phyloP scores from a whole-genome alignment of 1,140 invertebrate species.

The Drosophila murphyi region DNA sequence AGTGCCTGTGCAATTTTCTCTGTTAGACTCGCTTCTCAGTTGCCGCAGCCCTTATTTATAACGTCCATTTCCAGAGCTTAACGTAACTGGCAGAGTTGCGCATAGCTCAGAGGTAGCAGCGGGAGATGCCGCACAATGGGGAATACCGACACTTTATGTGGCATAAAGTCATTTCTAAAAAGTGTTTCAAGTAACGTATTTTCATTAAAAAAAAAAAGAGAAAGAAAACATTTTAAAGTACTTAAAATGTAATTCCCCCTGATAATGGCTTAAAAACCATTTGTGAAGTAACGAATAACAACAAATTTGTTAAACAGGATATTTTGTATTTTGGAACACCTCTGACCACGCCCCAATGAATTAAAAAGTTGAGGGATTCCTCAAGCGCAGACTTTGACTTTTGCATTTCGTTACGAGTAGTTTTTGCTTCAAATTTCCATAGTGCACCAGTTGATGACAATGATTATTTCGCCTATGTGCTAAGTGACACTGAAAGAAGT shows the following conservation, averaged over 20 bases:
- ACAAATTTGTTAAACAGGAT: too few species aligned
- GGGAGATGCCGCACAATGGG: slow-evolving; percentile 3
- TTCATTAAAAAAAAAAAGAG: not conserved
- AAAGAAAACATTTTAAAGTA: not conserved
- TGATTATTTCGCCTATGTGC: slow-evolving; percentile 4
- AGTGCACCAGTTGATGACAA: not conserved
- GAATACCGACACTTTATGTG: not conserved
- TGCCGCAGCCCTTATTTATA: slow-evolving; percentile 60
- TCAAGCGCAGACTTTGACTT: too few species aligned
- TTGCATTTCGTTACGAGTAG: not conserved
- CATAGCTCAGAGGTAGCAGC: slow-evolving; percentile 53
- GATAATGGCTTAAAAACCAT: too few species aligned
- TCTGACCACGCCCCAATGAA: not conserved
- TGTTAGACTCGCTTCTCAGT: not conserved
- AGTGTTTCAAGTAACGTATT: too few species aligned
- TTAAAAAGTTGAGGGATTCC: not conserved
- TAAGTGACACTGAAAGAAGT: slow-evolving; percentile 49
- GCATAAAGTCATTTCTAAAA: not conserved
- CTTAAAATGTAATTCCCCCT: too few species aligned
- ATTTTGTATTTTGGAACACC: too few species aligned
- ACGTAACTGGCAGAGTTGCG: slow-evolving; percentile 61
- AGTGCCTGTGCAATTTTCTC: not conserved
- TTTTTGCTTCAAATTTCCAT: not conserved
- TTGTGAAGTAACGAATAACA: too few species aligned
- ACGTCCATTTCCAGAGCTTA: slow-evolving; percentile 75